Evolutionary conservation across 2,113 vertebrate genomes (phyloP).

Genomic region (Suncus etruscus): DNA sequence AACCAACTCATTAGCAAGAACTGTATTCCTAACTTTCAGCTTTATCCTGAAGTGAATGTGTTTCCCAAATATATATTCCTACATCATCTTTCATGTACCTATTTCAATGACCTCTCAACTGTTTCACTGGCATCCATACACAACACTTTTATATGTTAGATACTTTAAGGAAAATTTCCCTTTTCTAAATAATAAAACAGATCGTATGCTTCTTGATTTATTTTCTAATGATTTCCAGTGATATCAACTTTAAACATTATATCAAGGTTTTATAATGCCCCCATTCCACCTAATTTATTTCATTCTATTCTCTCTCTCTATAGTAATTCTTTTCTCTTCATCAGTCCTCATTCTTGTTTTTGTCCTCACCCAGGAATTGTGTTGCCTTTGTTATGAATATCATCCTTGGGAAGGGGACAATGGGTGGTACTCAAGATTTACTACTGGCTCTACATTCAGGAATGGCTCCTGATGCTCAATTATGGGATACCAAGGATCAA

Average conservation of each 20-base stretch:
- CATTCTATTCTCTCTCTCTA: background rate
- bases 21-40: background rate
- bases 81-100: background rate
- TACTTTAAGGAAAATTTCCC: background rate
- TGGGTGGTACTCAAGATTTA: too few species aligned
- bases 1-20: background rate
- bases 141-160: background rate
- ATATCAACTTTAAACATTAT: background rate
- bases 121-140: background rate
- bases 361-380: background rate
- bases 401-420: background rate
- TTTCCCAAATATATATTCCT: background rate
- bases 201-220: background rate
- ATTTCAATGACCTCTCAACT: constrained; percentile 3
- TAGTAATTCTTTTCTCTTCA: background rate
- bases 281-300: background rate
- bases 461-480: too few species aligned
- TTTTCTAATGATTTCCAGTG: background rate
- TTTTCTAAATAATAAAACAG: constrained; percentile 29
- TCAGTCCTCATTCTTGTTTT: background rate
- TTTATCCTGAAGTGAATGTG: constrained; percentile 25
- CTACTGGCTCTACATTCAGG: too few species aligned
- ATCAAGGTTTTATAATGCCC: background rate
- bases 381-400: background rate
- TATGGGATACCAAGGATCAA: too few species aligned